Percentiles rank a stretch among this genome's conserved stretches.
Evolutionary conservation across 2,888 invertebrate species (phyloP).

Genomic region (Plebejus anna): DNA sequence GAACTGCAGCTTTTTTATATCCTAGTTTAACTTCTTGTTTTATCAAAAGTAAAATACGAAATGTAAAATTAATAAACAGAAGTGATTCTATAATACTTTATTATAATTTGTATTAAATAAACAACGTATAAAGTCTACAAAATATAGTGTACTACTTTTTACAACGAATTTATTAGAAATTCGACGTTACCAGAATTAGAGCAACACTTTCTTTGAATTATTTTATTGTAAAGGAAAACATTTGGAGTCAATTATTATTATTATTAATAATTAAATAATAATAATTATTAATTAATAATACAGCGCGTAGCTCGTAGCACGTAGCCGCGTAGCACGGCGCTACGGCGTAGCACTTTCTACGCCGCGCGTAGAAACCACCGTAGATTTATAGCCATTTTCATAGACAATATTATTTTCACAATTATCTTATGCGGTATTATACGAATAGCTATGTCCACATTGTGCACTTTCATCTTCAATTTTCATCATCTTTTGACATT

Average conservation of each 20-base stretch:
- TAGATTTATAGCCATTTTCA: neutral
- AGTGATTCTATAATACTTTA: neutral
- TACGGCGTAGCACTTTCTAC: neutral
- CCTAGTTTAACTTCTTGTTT: too few species aligned
- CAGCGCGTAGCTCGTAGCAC: neutral
- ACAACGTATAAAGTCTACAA: constrained; percentile 14
- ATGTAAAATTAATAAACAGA: neutral
- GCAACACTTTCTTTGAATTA: neutral
- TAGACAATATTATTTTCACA: too few species aligned
- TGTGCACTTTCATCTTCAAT: too few species aligned
- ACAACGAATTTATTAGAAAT: neutral
- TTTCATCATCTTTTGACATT: too few species aligned
- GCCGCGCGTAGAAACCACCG: neutral
- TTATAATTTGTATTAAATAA: constrained; percentile 11
- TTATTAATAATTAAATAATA: too few species aligned
- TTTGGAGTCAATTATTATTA: too few species aligned
- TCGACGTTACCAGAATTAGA: neutral
- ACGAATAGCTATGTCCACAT: too few species aligned
- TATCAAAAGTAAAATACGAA: too few species aligned
- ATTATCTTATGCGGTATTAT: too few species aligned
- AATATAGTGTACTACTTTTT: neutral
- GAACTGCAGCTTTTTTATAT: too few species aligned
- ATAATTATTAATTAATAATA: neutral
- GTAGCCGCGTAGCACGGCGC: neutral
- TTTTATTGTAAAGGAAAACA: too few species aligned